Evolutionary conservation across 2,797 vertebrate genomes (phyloP).

Genomic region (Rhabdophis nuchalis): DNA sequence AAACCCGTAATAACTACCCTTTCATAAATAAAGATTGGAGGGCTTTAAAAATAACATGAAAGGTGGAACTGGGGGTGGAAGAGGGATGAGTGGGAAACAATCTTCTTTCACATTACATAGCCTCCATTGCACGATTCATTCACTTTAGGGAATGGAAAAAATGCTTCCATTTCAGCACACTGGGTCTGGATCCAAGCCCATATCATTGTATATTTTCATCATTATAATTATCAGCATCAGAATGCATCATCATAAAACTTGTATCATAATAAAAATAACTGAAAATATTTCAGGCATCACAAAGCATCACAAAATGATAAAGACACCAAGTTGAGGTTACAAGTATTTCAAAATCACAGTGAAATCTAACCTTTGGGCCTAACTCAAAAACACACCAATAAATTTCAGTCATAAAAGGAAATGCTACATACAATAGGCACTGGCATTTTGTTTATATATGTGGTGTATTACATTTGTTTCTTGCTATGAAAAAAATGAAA

Average conservation of each 20-base stretch:
- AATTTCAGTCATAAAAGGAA: neutral
- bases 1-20: neutral
- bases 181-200: neutral
- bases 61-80: neutral
- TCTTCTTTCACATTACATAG: neutral
- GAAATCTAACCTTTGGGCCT: neutral
- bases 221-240: neutral
- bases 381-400: neutral
- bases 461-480: neutral
- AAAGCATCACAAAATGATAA: neutral
- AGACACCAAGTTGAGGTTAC: neutral
- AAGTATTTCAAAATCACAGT: neutral
- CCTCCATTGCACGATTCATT: neutral
- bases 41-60: neutral
- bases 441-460: neutral
- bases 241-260: neutral
- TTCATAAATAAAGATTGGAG: neutral
- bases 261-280: neutral
- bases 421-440: neutral
- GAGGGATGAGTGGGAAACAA: neutral
- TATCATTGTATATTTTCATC: neutral
- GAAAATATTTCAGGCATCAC: neutral
- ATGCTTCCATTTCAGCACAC: neutral
- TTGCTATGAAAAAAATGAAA: neutral
- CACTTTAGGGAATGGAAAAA: neutral